Conservation (phyloP, 2,113 vertebrate species). For the Isurus oxyrinchus region DNA sequence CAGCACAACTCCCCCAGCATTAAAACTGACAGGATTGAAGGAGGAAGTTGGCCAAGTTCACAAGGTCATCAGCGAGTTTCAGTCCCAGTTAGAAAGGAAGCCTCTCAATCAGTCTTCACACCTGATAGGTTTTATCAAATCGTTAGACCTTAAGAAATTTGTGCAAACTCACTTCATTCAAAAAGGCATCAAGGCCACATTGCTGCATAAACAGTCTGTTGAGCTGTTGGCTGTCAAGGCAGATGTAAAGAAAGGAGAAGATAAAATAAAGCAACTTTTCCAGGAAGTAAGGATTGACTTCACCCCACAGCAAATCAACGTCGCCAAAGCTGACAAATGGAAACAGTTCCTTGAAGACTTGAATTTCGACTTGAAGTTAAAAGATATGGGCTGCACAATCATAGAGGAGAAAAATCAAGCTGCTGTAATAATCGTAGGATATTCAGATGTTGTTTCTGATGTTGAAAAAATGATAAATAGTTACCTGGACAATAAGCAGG, state of each 20-base stretch:
- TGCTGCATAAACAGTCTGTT: conserved; percentile 36
- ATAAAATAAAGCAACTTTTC: conserved; percentile 44
- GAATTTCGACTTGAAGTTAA: conserved; percentile 40
- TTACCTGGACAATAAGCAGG: conserved; percentile 46
- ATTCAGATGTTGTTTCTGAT: conserved; percentile 42
- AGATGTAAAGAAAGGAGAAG: conserved; percentile 41
- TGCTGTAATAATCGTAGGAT: conserved; percentile 45
- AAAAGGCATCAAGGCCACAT: conserved; percentile 42
- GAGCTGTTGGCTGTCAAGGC: conserved; percentile 44
- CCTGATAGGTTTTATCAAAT: conserved; percentile 42
- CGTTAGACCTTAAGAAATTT: conserved; percentile 45
- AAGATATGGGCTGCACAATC: conserved; percentile 36
- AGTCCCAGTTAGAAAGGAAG: conserved; percentile 39
- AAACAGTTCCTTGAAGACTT: conserved; percentile 40
- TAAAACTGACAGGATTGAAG: conserved; percentile 45
- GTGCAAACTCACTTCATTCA: conserved; percentile 43
- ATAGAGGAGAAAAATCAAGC: conserved; percentile 37
- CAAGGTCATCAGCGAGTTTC: conserved; percentile 38
- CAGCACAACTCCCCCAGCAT: conserved; percentile 39
- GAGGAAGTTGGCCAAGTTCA: conserved; percentile 42
- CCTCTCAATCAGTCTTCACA: conserved; percentile 40
- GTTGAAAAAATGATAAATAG: conserved; percentile 42
- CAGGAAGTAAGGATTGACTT: conserved; percentile 44
- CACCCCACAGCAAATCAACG: conserved; percentile 37
- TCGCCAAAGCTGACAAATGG: conserved; percentile 42